Conservation (phyloP, 2,797 vertebrate species). For the Sylvia borin region DNA sequence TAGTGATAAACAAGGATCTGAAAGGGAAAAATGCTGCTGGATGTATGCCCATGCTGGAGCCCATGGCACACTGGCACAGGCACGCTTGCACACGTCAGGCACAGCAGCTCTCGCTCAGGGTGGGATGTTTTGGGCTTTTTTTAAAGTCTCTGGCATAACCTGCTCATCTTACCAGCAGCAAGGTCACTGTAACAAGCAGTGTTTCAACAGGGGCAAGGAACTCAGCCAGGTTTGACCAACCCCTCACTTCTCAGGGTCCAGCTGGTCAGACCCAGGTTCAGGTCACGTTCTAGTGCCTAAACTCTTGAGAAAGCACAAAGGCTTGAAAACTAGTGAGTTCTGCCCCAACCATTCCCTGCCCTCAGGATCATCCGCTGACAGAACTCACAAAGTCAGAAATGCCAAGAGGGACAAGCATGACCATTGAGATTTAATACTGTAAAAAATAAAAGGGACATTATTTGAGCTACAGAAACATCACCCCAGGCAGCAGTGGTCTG, state of each 20-base stretch:
- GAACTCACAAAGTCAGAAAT: background rate
- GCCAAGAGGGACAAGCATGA: background rate
- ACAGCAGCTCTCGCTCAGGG: background rate
- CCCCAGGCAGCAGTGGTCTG: background rate
- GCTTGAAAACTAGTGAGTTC: background rate
- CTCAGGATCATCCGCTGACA: background rate
- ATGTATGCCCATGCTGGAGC: background rate
- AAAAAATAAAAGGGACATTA: background rate
- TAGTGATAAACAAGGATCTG: background rate
- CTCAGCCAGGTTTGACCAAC: background rate
- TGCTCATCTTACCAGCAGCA: background rate
- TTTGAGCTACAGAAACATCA: background rate
- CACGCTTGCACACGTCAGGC: background rate
- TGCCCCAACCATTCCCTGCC: fast-evolving
- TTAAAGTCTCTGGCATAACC: background rate
- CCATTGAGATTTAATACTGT: background rate
- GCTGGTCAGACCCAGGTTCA: background rate
- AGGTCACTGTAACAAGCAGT: background rate
- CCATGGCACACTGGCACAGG: background rate
- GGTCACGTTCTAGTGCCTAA: background rate
- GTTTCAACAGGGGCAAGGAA: background rate
- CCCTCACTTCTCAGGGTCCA: background rate
- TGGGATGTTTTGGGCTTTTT: background rate
- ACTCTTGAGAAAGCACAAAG: background rate
- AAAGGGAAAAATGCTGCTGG: background rate